Evolutionary conservation across 92 coral and sea anemone genomes (phyloP).

Genomic region (Siderastrea radians): DNA sequence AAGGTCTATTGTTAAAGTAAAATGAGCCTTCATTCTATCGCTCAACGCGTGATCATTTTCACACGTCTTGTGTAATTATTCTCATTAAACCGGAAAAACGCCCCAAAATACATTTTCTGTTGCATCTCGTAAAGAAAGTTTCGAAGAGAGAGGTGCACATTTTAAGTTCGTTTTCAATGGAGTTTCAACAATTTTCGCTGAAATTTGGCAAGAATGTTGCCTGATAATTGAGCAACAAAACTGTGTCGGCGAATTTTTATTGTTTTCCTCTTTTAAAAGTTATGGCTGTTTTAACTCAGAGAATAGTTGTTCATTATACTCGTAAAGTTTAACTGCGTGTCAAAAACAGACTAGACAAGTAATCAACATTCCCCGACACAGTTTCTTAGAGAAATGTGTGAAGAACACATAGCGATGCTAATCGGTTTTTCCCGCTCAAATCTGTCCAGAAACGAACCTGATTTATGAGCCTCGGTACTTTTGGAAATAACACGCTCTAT

Average conservation of each 20-base stretch:
- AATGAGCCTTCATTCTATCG: background rate
- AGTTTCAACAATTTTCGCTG: background rate
- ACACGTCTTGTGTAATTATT: background rate
- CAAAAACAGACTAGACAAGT: conserved; percentile 6
- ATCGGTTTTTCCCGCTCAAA: background rate
- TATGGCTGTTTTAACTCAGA: background rate
- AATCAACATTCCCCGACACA: background rate
- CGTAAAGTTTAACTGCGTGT: background rate
- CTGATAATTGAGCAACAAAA: background rate
- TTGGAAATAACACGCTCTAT: background rate
- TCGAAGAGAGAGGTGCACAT: background rate
- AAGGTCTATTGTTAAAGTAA: background rate
- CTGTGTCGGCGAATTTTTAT: conserved; percentile 1
- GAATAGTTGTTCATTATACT: background rate
- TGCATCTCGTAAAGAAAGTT: background rate
- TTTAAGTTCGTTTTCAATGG: conserved; percentile 4
- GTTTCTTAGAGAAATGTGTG: background rate
- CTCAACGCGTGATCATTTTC: background rate
- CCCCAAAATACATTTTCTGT: background rate
- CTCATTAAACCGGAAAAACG: background rate
- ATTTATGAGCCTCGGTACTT: conserved; percentile 16
- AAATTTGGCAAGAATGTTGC: conserved; percentile 8
- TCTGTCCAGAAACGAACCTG: conserved; percentile 20
- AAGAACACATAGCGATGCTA: conserved; percentile 10
- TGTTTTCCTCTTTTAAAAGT: background rate